These are phyloP conservation scores for Cyprinodon variegatus DNA, from an alignment of 2,113 vertebrate species.

Conservation along the genomic window DNA sequence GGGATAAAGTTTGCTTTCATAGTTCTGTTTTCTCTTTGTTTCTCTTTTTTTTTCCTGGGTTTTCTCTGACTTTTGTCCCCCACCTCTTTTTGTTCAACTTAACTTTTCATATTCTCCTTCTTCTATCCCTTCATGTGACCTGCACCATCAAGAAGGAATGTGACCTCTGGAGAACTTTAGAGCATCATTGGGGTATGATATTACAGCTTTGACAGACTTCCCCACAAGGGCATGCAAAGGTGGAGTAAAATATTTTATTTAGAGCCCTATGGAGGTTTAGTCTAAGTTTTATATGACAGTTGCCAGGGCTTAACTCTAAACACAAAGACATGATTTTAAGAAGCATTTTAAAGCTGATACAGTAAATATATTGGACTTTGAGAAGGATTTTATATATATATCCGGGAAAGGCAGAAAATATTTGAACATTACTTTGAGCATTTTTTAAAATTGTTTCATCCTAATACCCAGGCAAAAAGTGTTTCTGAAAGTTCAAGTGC, in stretches of 20 bases:
- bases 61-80: background rate
- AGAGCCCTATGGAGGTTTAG: conserved; percentile 33
- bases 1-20: conserved; percentile 33
- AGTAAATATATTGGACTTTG: background rate
- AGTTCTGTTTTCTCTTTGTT: conserved; percentile 25
- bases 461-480: background rate
- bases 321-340: background rate
- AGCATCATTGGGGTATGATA: conserved; percentile 58
- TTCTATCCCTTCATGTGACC: conserved; percentile 34
- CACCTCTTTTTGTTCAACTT: background rate
- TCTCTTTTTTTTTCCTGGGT: conserved; percentile 5
- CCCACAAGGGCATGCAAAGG: conserved; percentile 43
- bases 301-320: conserved; percentile 2
- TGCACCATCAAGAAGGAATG: conserved; percentile 53
- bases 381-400: background rate
- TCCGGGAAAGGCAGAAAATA: background rate
- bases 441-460: background rate
- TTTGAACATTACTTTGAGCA: background rate
- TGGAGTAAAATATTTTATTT: conserved; percentile 38
- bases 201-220: conserved; percentile 64
- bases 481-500: background rate
- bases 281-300: conserved; percentile 27
- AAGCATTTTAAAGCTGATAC: background rate
- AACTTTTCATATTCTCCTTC: conserved; percentile 5
- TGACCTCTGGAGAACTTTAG: conserved; percentile 43